Evolutionary conservation across 2,113 vertebrate species (phyloP).

Genomic region (Dipodomys merriami): DNA sequence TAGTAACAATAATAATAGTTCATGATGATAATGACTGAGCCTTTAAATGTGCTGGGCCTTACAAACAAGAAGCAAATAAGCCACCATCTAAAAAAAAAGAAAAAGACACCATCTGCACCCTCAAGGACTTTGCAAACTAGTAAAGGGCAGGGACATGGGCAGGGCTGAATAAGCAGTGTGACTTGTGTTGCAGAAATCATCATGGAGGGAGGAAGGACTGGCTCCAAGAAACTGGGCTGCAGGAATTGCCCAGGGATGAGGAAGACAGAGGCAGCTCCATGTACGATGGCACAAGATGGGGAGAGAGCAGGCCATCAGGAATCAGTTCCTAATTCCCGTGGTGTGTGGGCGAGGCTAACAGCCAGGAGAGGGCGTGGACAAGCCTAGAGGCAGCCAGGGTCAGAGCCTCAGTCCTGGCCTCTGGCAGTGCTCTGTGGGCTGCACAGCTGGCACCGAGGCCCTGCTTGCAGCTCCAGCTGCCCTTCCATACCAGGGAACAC

Average conservation of each 20-base stretch:
- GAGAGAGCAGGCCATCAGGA: neutral
- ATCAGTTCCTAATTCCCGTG: no score
- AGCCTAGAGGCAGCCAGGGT: neutral
- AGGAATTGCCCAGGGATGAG: neutral
- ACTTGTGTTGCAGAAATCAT: accelerated
- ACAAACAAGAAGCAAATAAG: neutral
- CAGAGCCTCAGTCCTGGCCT: neutral
- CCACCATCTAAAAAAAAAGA: neutral
- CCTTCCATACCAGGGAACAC: neutral
- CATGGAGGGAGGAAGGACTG: neutral
- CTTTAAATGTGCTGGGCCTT: neutral
- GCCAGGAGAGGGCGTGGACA: neutral
- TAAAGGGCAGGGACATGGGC: neutral
- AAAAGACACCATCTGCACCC: neutral
- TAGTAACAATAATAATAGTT: neutral
- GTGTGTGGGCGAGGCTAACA: neutral
- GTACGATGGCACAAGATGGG: neutral
- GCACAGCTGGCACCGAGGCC: neutral
- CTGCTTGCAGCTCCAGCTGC: neutral
- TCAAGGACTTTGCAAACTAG: neutral
- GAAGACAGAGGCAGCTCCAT: neutral
- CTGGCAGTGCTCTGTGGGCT: neutral
- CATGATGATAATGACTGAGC: neutral
- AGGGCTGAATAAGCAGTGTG: neutral
- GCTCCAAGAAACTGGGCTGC: neutral